These are phyloP conservation scores for Platycheirus albimanus DNA, from an alignment of 2,888 invertebrate genomes.

Conservation along the genomic window DNA sequence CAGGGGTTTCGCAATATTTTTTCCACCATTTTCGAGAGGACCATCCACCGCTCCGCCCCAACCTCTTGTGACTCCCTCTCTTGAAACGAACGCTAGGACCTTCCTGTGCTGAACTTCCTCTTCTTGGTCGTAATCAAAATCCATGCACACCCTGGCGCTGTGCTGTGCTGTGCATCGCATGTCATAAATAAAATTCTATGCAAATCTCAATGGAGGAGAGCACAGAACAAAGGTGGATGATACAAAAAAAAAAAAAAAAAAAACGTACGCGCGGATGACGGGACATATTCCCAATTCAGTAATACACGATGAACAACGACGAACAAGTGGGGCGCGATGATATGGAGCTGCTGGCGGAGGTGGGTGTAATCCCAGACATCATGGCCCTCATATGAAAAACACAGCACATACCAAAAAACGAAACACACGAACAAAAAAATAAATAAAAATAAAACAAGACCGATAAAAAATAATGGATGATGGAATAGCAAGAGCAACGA, in stretches of 20 bases:
- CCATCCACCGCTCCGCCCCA: no score
- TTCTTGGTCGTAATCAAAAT: slow-evolving; percentile 29
- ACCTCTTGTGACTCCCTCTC: slow-evolving; percentile 11
- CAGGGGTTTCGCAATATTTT: slow-evolving; percentile 40
- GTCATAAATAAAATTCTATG: slow-evolving; percentile 74
- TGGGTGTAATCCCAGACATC: slow-evolving; percentile 67
- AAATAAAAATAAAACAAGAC: slow-evolving; percentile 10
- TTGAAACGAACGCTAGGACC: slow-evolving; percentile 17
- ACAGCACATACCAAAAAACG: slow-evolving; percentile 38
- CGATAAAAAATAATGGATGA: slow-evolving; percentile 59
- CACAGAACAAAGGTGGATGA: slow-evolving; percentile 31
- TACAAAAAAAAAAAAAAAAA: slow-evolving; percentile 7
- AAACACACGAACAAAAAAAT: slow-evolving; percentile 21
- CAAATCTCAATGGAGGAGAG: slow-evolving; percentile 64
- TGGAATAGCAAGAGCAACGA: slow-evolving; percentile 8
- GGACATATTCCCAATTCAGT: slow-evolving; percentile 67
- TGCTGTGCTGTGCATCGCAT: slow-evolving; percentile 65
- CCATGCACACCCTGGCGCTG: slow-evolving; percentile 51
- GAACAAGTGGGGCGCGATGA: slow-evolving; percentile 11
- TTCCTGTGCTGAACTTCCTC: slow-evolving; percentile 45
- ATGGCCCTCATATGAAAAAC: slow-evolving; percentile 55
- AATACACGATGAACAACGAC: slow-evolving; percentile 48
- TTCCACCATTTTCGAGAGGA: slow-evolving; percentile 6
- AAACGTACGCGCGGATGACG: slow-evolving; percentile 43
- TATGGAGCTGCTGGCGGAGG: slow-evolving; percentile 4